Evolutionary conservation across 2,113 vertebrate genomes (phyloP).

Genomic region (Sterna hirundo): DNA sequence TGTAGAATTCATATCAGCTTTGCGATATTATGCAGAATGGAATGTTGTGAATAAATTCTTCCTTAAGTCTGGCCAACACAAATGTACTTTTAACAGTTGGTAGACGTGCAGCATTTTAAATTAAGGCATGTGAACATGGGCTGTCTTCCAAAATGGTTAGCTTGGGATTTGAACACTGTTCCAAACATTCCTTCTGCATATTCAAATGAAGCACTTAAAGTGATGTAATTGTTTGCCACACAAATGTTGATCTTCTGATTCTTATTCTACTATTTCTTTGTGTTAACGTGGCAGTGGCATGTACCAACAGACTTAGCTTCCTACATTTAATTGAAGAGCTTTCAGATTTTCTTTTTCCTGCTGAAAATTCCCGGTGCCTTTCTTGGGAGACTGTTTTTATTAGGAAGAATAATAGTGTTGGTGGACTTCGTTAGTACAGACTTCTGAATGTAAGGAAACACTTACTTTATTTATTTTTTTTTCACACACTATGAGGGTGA

Average conservation of each 20-base stretch:
- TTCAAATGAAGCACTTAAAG: background rate
- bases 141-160: constrained; percentile 26
- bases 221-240: background rate
- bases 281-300: background rate
- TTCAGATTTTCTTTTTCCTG: background rate
- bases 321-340: background rate
- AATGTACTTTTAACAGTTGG: constrained; percentile 34
- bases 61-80: constrained; percentile 26
- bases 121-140: constrained; percentile 21
- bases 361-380: background rate
- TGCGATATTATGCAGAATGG: background rate
- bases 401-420: background rate
- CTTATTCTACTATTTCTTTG: background rate
- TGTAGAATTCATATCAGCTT: background rate
- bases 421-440: background rate
- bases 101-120: constrained; percentile 8
- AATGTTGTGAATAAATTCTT: constrained; percentile 45
- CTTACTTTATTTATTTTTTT: background rate
- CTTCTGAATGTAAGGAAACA: background rate
- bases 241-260: background rate
- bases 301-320: background rate
- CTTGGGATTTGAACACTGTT: background rate
- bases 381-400: background rate
- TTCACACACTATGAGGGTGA: background rate
- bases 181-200: constrained; percentile 3